A percentile compares a stretch with the other conserved stretches of the same genome.
These are phyloP conservation scores for Slavum lentiscoides DNA, from an alignment of 2,888 invertebrate genomes.

Conservation along the genomic window DNA sequence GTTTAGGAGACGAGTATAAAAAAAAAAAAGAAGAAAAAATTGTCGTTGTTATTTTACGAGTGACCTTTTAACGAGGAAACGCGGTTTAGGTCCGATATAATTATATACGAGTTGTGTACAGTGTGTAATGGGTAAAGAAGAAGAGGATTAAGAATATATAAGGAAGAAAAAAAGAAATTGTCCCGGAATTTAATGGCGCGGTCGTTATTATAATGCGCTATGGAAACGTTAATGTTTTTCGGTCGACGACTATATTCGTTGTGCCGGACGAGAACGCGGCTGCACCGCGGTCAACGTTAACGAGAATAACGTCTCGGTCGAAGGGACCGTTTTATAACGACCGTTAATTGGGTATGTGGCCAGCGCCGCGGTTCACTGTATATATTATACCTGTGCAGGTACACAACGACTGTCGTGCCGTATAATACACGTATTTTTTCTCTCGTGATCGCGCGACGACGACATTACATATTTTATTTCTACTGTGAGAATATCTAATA, in stretches of 20 bases:
- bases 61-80: constrained; percentile 16
- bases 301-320: constrained; percentile 30
- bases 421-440: too few species aligned
- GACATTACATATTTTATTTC: too few species aligned
- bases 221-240: constrained; percentile 15
- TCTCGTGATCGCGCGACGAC: too few species aligned
- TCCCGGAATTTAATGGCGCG: constrained; percentile 6
- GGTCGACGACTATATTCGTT: constrained; percentile 8
- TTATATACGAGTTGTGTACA: too few species aligned
- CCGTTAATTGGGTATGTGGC: background rate
- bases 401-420: too few species aligned
- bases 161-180: background rate
- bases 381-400: too few species aligned
- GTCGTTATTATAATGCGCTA: constrained; percentile 1
- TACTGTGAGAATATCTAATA: too few species aligned
- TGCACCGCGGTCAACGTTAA: constrained; percentile 2
- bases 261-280: background rate
- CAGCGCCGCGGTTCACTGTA: too few species aligned
- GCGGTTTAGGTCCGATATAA: background rate
- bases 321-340: constrained; percentile 43
- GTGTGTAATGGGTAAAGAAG: background rate
- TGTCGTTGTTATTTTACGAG: constrained; percentile 8
- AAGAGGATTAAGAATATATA: too few species aligned
- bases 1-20: background rate
- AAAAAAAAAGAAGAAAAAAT: background rate